phyloP scores from a whole-genome alignment of 2,797 vertebrate genomes.

The Apodemus agrarius region DNA sequence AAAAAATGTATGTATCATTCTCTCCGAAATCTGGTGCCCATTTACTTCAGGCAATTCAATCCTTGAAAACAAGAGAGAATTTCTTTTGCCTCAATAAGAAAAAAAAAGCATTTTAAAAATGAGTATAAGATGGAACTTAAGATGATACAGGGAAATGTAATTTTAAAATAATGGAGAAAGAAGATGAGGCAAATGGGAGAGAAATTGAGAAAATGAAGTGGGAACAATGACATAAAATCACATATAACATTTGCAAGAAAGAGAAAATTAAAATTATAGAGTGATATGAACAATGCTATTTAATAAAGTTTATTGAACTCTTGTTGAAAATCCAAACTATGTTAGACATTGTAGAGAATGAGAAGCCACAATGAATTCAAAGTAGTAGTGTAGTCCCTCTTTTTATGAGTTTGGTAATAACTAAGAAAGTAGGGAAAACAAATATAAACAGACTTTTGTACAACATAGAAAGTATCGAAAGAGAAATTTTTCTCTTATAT shows the following conservation, averaged over 20 bases:
- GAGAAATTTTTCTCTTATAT: background rate
- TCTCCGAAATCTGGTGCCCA: background rate
- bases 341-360: background rate
- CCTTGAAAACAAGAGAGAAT: background rate
- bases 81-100: background rate
- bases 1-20: background rate
- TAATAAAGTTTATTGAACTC: background rate
- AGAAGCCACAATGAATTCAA: conserved; percentile 12
- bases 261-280: background rate
- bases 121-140: background rate
- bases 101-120: background rate
- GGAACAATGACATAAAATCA: background rate
- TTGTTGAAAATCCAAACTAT: background rate
- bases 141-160: background rate
- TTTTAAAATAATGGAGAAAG: background rate
- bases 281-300: background rate
- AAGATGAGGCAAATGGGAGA: background rate
- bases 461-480: background rate
- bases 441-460: background rate
- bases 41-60: background rate
- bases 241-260: conserved; percentile 4
- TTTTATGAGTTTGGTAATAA: background rate
- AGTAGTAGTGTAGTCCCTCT: background rate
- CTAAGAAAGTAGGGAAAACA: background rate
- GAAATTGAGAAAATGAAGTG: background rate